These are phyloP conservation scores for Lutraria lutraria DNA, from an alignment of 2,888 invertebrate genomes.

Conservation along the genomic window DNA sequence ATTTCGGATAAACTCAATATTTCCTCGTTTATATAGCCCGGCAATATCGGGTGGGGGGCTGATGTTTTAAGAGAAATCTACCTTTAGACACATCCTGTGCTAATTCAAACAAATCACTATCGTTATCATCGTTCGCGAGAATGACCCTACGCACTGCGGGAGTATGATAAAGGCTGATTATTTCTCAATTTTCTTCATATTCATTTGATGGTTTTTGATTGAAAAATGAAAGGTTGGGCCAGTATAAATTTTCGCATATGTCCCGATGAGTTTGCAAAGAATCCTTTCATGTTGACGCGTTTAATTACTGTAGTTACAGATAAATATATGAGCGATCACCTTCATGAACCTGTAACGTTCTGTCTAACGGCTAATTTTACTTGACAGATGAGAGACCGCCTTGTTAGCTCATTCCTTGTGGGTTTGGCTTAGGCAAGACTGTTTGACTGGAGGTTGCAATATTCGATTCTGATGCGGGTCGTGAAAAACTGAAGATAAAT, in stretches of 20 bases:
- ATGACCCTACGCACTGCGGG: slow-evolving; percentile 56
- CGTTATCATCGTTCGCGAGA: slow-evolving; percentile 32
- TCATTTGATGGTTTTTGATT: slow-evolving; percentile 46
- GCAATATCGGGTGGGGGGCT: slow-evolving; percentile 51
- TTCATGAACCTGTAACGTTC: background rate
- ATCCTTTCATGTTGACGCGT: background rate
- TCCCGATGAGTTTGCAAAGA: background rate
- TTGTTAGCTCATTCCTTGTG: no score
- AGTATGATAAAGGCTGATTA: slow-evolving; percentile 63
- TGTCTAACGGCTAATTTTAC: background rate
- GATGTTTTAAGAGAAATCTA: background rate
- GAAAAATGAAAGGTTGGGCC: slow-evolving; percentile 37
- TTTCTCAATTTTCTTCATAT: slow-evolving; percentile 62
- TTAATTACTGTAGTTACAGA: slow-evolving; percentile 12
- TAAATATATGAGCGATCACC: background rate
- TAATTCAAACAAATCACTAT: slow-evolving; percentile 70
- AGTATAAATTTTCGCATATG: slow-evolving; percentile 1
- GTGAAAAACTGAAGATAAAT: no score
- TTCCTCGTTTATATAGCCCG: slow-evolving; percentile 54
- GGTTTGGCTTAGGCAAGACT: no score
- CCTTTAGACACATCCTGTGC: slow-evolving; percentile 39
- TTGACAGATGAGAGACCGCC: background rate
- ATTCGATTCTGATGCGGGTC: no score
- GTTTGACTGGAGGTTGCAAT: no score
- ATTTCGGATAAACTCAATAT: slow-evolving; percentile 59